A percentile compares a stretch with the other conserved stretches of the same genome.
These are phyloP conservation scores for Malacoraja senta DNA, from an alignment of 2,797 vertebrate species.

Conservation along the genomic window DNA sequence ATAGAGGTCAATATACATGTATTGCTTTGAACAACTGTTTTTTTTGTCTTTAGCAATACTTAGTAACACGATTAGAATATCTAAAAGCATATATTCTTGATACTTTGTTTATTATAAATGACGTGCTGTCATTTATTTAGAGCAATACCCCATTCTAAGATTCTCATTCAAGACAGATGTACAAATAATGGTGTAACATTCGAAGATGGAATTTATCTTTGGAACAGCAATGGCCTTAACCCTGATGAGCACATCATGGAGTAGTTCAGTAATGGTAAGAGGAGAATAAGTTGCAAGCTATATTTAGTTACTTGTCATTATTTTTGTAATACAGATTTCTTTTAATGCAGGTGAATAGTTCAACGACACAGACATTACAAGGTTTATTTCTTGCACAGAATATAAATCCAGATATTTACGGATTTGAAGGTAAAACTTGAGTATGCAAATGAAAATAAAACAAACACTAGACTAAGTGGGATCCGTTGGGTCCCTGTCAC, in stretches of 20 bases:
- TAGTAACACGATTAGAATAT: neutral
- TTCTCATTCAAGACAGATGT: neutral
- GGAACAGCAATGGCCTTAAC: neutral
- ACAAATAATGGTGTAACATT: neutral
- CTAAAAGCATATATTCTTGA: neutral
- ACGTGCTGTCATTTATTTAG: neutral
- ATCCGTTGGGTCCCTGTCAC: no score
- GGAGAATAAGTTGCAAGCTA: neutral
- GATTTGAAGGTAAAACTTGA: constrained; percentile 7
- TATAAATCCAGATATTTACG: neutral
- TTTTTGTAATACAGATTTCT: constrained; percentile 11
- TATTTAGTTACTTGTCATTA: constrained; percentile 1
- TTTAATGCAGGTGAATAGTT: constrained; percentile 30
- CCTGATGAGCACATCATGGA: constrained; percentile 12
- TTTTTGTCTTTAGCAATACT: neutral
- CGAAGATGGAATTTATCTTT: constrained; percentile 19
- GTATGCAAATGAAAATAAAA: no score
- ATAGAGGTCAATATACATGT: neutral
- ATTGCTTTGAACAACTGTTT: neutral
- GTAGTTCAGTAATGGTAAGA: constrained; percentile 14
- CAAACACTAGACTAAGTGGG: no score
- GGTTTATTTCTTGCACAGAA: constrained; percentile 27
- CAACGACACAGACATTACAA: constrained; percentile 5
- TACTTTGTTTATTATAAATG: neutral
- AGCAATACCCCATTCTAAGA: neutral